Evolutionary conservation across 2,113 vertebrate species (phyloP).

Genomic region (Aphelocoma coerulescens): DNA sequence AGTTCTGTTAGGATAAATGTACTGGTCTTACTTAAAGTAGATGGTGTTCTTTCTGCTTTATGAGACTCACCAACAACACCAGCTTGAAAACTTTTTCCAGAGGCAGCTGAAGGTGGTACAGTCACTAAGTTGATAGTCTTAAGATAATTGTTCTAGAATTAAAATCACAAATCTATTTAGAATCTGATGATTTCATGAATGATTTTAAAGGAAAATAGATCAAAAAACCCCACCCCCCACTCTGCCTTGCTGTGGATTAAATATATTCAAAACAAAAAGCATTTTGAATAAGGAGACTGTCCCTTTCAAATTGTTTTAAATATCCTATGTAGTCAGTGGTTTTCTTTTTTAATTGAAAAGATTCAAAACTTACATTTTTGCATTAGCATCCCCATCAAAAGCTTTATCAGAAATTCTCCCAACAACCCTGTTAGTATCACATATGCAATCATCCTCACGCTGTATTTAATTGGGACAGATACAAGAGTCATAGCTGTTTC

Average conservation of each 20-base stretch:
- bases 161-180: neutral
- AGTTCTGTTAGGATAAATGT: neutral
- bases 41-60: neutral
- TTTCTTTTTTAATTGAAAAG: neutral
- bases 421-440: neutral
- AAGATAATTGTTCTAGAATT: neutral
- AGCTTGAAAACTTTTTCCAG: neutral
- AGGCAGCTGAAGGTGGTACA: neutral
- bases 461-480: conserved; percentile 8
- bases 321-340: neutral
- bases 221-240: fast-evolving
- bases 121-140: neutral
- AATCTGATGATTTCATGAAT: neutral
- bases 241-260: neutral
- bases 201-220: neutral
- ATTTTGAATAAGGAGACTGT: neutral
- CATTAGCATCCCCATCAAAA: neutral
- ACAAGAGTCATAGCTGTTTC: neutral
- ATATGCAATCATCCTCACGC: neutral
- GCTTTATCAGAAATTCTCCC: neutral
- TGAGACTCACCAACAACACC: neutral
- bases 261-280: neutral
- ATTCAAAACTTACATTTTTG: neutral
- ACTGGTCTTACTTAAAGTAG: neutral
- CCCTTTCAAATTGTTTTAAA: neutral